These are phyloP conservation scores for Myotis vivesi DNA, from an alignment of 2,797 vertebrate genomes.

Conservation along the genomic window DNA sequence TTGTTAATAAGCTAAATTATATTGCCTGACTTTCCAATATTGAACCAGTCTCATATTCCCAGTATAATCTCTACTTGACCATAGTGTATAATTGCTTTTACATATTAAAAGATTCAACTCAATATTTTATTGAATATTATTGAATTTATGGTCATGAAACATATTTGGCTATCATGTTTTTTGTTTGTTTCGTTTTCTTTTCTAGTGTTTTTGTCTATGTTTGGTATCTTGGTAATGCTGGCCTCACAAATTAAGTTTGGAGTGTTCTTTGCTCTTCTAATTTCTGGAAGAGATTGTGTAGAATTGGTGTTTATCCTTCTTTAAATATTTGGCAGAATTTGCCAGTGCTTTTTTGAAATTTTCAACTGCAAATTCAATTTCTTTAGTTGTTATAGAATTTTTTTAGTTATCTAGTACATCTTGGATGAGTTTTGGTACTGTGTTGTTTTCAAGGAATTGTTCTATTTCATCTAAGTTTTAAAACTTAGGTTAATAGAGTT, in stretches of 20 bases:
- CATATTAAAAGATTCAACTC: background rate
- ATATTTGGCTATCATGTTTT: background rate
- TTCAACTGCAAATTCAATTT: slow-evolving; percentile 5
- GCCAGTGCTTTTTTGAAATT: background rate
- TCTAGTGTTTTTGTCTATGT: background rate
- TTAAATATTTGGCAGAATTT: slow-evolving; percentile 24
- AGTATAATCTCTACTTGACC: background rate
- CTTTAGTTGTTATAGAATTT: background rate
- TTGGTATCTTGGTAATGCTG: background rate
- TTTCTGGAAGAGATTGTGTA: background rate
- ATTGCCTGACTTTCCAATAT: background rate
- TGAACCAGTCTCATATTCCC: background rate
- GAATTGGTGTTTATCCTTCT: background rate
- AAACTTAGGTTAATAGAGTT: background rate
- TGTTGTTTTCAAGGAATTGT: background rate
- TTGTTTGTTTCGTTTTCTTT: background rate
- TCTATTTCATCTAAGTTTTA: background rate
- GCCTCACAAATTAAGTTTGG: background rate
- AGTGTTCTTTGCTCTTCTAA: background rate
- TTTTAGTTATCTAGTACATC: background rate
- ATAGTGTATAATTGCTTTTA: background rate
- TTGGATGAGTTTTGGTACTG: background rate
- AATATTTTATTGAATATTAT: background rate
- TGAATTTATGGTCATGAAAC: background rate
- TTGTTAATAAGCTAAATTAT: background rate